Conservation (phyloP, 2,888 invertebrate species). For the Drosophila dives region DNA sequence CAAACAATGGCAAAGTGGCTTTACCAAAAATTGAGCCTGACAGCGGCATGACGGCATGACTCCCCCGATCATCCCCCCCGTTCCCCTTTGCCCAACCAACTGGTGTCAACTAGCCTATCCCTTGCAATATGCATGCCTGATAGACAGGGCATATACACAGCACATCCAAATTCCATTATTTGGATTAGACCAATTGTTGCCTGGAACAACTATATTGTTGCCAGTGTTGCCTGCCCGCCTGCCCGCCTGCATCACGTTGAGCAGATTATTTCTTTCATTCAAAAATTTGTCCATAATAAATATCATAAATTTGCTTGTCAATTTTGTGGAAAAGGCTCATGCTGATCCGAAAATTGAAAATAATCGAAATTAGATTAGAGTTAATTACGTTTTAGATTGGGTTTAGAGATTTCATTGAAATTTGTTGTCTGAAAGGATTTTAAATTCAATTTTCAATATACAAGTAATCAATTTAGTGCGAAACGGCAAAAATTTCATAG, state of each 20-base stretch:
- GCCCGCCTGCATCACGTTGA: slow-evolving; percentile 16
- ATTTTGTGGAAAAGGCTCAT: slow-evolving; percentile 1
- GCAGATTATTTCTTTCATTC: slow-evolving; percentile 38
- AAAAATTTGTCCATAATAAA: slow-evolving; percentile 27
- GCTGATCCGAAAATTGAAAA: slow-evolving; percentile 25
- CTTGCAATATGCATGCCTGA: slow-evolving; percentile 40
- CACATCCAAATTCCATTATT: slow-evolving; percentile 68
- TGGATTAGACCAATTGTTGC: slow-evolving; percentile 68
- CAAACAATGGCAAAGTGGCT: slow-evolving; percentile 77
- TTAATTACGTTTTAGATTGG: slow-evolving; percentile 20
- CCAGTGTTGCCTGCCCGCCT: neutral
- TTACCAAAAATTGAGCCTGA: slow-evolving; percentile 75
- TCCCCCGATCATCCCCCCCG: neutral
- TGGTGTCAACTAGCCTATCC: slow-evolving; percentile 25
- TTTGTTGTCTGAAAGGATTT: neutral
- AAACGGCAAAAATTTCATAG: neutral
- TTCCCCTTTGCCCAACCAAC: neutral
- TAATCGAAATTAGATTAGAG: slow-evolving; percentile 16
- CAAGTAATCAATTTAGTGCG: neutral
- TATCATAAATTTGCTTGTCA: slow-evolving; percentile 18
- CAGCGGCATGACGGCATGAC: slow-evolving; percentile 49
- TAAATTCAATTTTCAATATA: neutral
- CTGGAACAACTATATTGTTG: slow-evolving; percentile 24
- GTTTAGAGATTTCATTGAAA: slow-evolving; percentile 4
- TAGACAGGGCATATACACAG: slow-evolving; percentile 28